phyloP scores from a whole-genome alignment of 2,797 vertebrate species.

The Sylvilagus floridanus region DNA sequence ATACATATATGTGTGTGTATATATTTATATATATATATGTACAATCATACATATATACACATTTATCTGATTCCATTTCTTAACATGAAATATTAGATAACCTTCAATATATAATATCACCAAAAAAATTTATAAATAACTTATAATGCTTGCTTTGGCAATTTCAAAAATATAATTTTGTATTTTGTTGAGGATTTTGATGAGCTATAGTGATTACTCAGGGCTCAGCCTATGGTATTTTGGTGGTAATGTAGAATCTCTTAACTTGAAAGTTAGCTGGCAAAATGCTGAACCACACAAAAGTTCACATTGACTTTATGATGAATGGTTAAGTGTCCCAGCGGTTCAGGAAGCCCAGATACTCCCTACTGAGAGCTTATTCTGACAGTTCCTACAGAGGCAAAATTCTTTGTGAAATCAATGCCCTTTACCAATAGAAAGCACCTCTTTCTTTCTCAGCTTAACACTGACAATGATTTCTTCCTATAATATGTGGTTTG shows the following conservation, averaged over 20 bases:
- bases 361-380: constrained; percentile 41
- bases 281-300: constrained; percentile 70
- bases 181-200: constrained; percentile 39
- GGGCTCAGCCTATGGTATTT: neutral
- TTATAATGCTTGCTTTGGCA: neutral
- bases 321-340: constrained; percentile 61
- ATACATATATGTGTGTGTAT: too few relatives aligned
- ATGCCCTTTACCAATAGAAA: constrained; percentile 35
- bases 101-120: neutral
- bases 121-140: constrained; percentile 38
- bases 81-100: neutral
- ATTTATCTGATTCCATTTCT: neutral
- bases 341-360: constrained; percentile 44
- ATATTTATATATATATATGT: too few relatives aligned
- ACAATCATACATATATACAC: too few relatives aligned
- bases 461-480: neutral
- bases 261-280: constrained; percentile 46
- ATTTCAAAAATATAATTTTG: constrained; percentile 21
- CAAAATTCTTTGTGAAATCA: constrained; percentile 56
- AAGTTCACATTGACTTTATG: constrained; percentile 69
- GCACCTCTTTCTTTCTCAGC: neutral
- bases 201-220: neutral
- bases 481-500: neutral
- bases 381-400: neutral
- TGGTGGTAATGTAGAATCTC: neutral